Conservation (phyloP, 2,888 invertebrate species). For the Euphydryas editha region DNA sequence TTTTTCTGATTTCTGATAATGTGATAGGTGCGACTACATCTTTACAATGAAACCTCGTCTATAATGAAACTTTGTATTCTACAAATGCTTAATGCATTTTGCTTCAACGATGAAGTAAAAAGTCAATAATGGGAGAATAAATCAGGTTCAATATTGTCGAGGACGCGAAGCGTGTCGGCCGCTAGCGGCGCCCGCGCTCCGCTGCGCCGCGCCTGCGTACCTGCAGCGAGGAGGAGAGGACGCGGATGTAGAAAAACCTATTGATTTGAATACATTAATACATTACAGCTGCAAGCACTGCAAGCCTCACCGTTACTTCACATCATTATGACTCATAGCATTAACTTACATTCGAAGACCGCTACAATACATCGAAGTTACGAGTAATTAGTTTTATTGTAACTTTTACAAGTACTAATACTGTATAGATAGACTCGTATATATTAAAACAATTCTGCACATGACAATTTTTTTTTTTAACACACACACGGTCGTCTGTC, state of each 20-base stretch:
- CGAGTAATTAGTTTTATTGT: too few relatives aligned
- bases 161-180: not conserved
- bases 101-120: not conserved
- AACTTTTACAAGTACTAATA: too few relatives aligned
- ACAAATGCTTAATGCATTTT: too few relatives aligned
- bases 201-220: not conserved
- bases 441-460: too few relatives aligned
- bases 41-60: too few relatives aligned
- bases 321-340: not conserved
- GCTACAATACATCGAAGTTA: not conserved
- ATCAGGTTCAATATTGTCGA: conserved; percentile 1
- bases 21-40: too few relatives aligned
- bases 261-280: conserved; percentile 13
- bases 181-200: conserved; percentile 5
- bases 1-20: too few relatives aligned
- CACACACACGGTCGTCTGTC: too few relatives aligned
- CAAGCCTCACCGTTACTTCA: conserved; percentile 3
- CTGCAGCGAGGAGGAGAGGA: too few relatives aligned
- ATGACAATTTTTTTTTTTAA: too few relatives aligned
- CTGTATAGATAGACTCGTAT: too few relatives aligned
- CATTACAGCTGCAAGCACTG: not conserved
- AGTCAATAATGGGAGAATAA: not conserved
- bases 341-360: not conserved
- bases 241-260: conserved; percentile 13
- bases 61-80: too few relatives aligned